A percentile compares a stretch with the other conserved stretches of the same genome.
These are phyloP conservation scores for Babylonia areolata DNA, from an alignment of 1,140 invertebrate species.

Conservation along the genomic window DNA sequence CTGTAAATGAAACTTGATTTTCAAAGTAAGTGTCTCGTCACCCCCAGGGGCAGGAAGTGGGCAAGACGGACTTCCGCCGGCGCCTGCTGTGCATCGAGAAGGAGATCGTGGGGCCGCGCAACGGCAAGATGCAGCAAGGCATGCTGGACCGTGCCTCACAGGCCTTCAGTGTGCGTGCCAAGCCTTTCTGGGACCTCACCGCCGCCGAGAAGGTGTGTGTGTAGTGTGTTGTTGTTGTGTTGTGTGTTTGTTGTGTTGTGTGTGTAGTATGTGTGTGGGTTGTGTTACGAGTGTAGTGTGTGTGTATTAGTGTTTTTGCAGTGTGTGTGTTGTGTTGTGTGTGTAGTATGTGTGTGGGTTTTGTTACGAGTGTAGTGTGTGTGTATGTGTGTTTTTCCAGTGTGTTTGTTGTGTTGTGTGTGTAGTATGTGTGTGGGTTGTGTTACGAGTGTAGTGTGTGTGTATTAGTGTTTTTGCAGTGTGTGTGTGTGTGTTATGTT, in stretches of 20 bases:
- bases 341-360: no score
- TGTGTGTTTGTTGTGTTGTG: background rate
- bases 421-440: no score
- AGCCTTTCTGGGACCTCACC: conserved; percentile 91
- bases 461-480: no score
- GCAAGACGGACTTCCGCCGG: conserved; percentile 85
- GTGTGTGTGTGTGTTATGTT: no score
- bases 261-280: background rate
- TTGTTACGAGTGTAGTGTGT: no score
- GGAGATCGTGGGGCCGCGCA: conserved; percentile 83
- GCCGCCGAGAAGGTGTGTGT: conserved; percentile 79
- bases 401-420: no score
- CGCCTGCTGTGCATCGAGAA: conserved; percentile 85
- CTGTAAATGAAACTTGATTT: no score
- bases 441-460: no score
- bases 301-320: background rate
- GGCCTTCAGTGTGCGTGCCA: conserved; percentile 85
- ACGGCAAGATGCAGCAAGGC: conserved; percentile 85
- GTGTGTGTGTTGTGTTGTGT: no score
- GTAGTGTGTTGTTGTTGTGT: no score
- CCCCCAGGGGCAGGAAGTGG: conserved; percentile 84
- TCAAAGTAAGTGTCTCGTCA: background rate
- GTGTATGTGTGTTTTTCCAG: no score
- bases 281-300: no score
- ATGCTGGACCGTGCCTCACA: conserved; percentile 86